Conservation (phyloP, 2,888 invertebrate genomes). For the Rhagonycha lutea region DNA sequence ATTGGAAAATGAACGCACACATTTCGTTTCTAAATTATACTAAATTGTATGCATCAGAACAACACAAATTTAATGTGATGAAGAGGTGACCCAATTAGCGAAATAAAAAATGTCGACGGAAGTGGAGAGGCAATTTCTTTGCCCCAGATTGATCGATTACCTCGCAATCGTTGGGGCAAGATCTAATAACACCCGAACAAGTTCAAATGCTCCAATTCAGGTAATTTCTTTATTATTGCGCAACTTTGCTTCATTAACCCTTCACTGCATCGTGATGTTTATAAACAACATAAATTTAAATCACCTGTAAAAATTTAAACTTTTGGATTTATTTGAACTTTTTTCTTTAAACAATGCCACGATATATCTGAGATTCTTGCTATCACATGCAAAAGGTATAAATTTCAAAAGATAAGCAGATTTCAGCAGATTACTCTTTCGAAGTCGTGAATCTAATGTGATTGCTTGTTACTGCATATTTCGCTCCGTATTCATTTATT, state of each 20-base stretch:
- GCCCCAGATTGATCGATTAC: constrained; percentile 92
- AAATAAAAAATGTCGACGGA: constrained; percentile 56
- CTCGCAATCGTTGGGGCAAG: constrained; percentile 94
- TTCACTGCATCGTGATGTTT: too few species aligned
- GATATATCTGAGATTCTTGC: too few species aligned
- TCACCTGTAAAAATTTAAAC: too few species aligned
- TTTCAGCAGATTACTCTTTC: too few species aligned
- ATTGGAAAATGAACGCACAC: constrained; percentile 20
- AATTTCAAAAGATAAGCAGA: too few species aligned
- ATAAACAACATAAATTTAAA: too few species aligned
- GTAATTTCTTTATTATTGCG: constrained; percentile 55
- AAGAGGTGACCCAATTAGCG: constrained; percentile 46
- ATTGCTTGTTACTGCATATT: too few species aligned
- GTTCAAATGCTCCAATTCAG: constrained; percentile 78
- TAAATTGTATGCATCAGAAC: background rate
- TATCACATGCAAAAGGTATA: too few species aligned
- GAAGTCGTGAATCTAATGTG: too few species aligned
- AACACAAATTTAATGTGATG: constrained; percentile 12
- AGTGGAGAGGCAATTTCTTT: constrained; percentile 78
- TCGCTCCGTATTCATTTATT: too few species aligned
- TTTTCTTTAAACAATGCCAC: too few species aligned
- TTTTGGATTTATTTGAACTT: too few species aligned
- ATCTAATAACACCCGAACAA: constrained; percentile 67
- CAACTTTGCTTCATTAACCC: background rate
- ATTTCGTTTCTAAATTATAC: background rate